Evolutionary conservation across 2,888 invertebrate genomes (phyloP).

Genomic region (Clepsis dumicolana): DNA sequence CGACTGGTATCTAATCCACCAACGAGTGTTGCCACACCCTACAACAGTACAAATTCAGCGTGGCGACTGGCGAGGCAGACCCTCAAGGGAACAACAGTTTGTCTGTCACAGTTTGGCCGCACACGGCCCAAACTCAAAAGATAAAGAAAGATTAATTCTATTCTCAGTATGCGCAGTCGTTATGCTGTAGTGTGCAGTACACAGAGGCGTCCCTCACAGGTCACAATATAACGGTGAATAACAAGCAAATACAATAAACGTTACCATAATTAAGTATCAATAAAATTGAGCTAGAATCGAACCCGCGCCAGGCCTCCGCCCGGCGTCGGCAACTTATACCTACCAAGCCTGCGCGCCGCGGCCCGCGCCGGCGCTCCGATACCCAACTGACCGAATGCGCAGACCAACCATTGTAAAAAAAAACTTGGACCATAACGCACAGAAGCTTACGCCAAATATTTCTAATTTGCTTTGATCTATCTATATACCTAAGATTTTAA

Average conservation of each 20-base stretch:
- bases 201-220: conserved; percentile 17
- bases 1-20: not conserved
- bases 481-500: not conserved
- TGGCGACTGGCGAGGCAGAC: not conserved
- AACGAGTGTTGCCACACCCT: not conserved
- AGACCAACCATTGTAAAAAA: not conserved
- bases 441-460: not conserved
- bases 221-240: conserved; percentile 56
- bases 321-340: conserved; percentile 43
- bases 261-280: conserved; percentile 72
- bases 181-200: not conserved
- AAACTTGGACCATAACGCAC: not conserved
- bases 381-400: not conserved
- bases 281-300: conserved; percentile 83
- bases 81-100: not conserved
- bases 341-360: conserved; percentile 25
- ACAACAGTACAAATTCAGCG: not conserved
- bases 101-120: not conserved
- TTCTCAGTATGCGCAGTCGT: not conserved
- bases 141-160: not conserved
- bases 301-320: conserved; percentile 55
- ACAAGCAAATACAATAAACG: conserved; percentile 73
- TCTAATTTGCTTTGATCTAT: not conserved
- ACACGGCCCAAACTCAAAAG: not conserved
- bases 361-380: not conserved